Percentiles rank a stretch among this genome's conserved stretches.
Conservation (phyloP, 2,888 invertebrate species). For the Ptilodon capucinus region DNA sequence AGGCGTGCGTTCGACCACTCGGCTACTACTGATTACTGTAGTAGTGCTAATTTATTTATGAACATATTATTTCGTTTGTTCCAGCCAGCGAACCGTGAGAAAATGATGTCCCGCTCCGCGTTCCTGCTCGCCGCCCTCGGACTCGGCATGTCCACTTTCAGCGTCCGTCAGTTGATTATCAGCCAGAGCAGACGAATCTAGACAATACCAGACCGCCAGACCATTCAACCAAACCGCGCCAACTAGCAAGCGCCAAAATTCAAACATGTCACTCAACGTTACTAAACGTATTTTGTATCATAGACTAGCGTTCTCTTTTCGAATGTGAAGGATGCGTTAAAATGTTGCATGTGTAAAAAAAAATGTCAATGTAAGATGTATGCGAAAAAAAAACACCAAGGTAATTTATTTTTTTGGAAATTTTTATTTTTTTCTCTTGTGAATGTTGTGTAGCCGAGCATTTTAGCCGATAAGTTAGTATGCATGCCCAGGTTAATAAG, state of each 20-base stretch:
- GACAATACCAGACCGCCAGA: conserved; percentile 12
- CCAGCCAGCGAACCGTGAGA: conserved; percentile 79
- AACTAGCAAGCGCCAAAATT: conserved; percentile 20
- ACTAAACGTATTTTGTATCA: conserved; percentile 10
- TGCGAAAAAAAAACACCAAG: conserved; percentile 48
- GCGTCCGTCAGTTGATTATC: conserved; percentile 84
- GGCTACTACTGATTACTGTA: too few species aligned
- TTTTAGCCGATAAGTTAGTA: conserved; percentile 42
- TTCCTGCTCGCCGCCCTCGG: conserved; percentile 82
- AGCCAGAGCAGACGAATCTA: conserved; percentile 72
- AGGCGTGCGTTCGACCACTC: too few species aligned
- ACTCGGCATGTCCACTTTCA: conserved; percentile 83
- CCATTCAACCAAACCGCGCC: conserved; percentile 2
- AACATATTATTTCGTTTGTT: conserved; percentile 19
- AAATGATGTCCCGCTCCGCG: conserved; percentile 82
- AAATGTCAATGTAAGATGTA: conserved; percentile 49
- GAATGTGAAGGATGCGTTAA: conserved; percentile 12
- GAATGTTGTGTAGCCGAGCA: conserved; percentile 31
- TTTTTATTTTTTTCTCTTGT: conserved; percentile 29
- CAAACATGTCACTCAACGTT: conserved; percentile 4
- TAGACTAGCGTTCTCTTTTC: conserved; percentile 4
- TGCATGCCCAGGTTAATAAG: conserved; percentile 15
- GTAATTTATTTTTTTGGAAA: conserved; percentile 57
- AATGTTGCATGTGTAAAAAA: conserved; percentile 33
- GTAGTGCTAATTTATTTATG: neutral